A percentile compares a stretch with the other conserved stretches of the same genome.
These are phyloP conservation scores for Cotesia typhae DNA, from an alignment of 1,140 invertebrate genomes.

Conservation along the genomic window DNA sequence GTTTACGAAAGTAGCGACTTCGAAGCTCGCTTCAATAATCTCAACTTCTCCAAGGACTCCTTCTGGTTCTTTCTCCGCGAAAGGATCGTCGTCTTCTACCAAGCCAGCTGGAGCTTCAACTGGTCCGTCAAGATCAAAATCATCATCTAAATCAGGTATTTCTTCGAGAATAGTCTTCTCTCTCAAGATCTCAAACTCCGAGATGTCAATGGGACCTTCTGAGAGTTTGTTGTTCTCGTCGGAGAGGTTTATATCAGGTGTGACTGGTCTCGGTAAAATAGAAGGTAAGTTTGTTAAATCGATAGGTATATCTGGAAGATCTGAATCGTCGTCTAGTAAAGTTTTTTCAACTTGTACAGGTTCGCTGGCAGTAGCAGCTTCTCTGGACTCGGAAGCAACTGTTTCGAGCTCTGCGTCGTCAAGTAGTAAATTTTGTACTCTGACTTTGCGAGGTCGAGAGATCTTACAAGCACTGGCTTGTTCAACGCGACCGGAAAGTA, in stretches of 20 bases:
- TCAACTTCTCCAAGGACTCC: slow-evolving; percentile 48
- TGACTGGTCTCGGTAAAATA: slow-evolving; percentile 51
- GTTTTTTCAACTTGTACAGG: slow-evolving; percentile 67
- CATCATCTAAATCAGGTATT: slow-evolving; percentile 62
- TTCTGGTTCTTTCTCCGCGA: slow-evolving; percentile 54
- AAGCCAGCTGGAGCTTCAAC: slow-evolving; percentile 43
- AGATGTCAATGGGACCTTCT: slow-evolving; percentile 51
- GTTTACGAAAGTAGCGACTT: slow-evolving; percentile 59
- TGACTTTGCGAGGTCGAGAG: slow-evolving; percentile 64
- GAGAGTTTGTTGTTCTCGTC: slow-evolving; percentile 34
- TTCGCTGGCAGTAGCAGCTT: slow-evolving; percentile 38
- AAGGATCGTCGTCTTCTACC: slow-evolving; percentile 59
- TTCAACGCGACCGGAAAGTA: slow-evolving; percentile 82
- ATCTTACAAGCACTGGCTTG: slow-evolving; percentile 70
- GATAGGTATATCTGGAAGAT: slow-evolving; percentile 69
- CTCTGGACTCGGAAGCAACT: slow-evolving; percentile 16
- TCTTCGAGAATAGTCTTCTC: slow-evolving; percentile 61
- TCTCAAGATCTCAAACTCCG: slow-evolving; percentile 59
- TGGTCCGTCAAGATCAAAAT: slow-evolving; percentile 57
- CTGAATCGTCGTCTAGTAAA: slow-evolving; percentile 77
- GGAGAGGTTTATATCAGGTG: slow-evolving; percentile 33
- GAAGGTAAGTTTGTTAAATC: slow-evolving; percentile 69
- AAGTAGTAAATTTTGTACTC: slow-evolving; percentile 74
- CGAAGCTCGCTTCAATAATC: slow-evolving; percentile 61
- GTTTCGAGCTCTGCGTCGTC: slow-evolving; percentile 71